phyloP scores from a whole-genome alignment of 2,113 vertebrate genomes.

The Indicator maculatus region DNA sequence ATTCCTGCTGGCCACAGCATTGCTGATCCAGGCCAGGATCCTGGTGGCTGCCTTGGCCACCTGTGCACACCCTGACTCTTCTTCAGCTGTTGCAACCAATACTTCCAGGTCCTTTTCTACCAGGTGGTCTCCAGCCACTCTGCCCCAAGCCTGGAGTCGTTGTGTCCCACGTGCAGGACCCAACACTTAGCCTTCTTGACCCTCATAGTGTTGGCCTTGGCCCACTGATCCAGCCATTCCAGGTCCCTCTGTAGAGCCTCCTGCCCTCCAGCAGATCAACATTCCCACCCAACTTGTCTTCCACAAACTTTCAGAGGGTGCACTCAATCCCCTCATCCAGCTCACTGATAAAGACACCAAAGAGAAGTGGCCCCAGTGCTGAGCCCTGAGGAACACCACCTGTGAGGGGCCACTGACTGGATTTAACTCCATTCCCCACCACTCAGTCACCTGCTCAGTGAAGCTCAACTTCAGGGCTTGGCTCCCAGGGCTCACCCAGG shows the following conservation, averaged over 20 bases:
- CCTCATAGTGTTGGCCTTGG: background rate
- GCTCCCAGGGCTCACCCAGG: background rate
- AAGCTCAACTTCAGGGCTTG: fast-evolving
- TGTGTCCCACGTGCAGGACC: background rate
- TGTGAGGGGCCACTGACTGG: background rate
- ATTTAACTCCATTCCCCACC: background rate
- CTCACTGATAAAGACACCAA: background rate
- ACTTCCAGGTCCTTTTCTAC: too few species aligned
- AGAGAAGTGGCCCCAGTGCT: background rate
- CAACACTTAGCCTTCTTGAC: background rate
- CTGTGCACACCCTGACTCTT: too few species aligned
- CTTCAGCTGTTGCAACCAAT: too few species aligned
- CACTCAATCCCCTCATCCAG: background rate
- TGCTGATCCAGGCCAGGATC: too few species aligned
- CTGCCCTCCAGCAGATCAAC: background rate
- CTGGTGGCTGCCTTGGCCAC: too few species aligned
- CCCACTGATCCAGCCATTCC: background rate
- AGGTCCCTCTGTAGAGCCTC: background rate
- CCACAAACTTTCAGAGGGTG: background rate
- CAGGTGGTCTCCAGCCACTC: too few species aligned
- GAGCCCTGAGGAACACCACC: background rate
- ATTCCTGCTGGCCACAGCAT: too few species aligned
- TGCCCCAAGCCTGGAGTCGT: too few species aligned
- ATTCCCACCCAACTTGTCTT: background rate
- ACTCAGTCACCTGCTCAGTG: fast-evolving